Conservation (phyloP, 2,888 invertebrate species). For the Andrena trimmerana region DNA sequence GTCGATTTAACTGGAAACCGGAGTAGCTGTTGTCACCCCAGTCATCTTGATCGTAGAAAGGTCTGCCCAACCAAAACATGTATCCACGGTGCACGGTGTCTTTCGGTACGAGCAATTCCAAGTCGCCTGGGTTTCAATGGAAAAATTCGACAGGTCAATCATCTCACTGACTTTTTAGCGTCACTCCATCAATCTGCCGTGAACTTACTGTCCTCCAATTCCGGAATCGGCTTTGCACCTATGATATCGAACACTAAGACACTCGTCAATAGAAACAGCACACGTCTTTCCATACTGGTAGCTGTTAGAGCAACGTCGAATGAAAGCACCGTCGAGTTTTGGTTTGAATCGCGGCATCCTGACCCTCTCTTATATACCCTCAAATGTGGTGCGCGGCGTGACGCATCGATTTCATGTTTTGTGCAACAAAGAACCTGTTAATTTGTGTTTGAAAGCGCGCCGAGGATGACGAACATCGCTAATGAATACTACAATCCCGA, state of each 20-base stretch:
- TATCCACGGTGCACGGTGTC: constrained; percentile 63
- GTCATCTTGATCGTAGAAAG: constrained; percentile 67
- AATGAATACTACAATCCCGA: constrained; percentile 48
- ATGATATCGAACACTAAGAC: constrained; percentile 30
- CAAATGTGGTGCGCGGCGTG: background rate
- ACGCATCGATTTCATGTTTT: constrained; percentile 18
- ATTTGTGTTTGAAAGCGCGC: constrained; percentile 33
- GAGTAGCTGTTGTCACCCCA: constrained; percentile 52
- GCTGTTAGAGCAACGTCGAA: background rate
- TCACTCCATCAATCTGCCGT: background rate
- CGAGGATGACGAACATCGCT: constrained; percentile 52
- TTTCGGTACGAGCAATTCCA: constrained; percentile 51
- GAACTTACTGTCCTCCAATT: constrained; percentile 51
- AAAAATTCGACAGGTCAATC: background rate
- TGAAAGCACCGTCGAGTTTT: constrained; percentile 28
- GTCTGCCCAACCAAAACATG: constrained; percentile 69
- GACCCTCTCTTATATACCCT: constrained; percentile 58
- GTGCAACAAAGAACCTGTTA: constrained; percentile 48
- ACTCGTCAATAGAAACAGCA: constrained; percentile 18
- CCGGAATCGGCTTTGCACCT: constrained; percentile 38
- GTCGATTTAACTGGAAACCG: constrained; percentile 28
- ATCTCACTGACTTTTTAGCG: background rate
- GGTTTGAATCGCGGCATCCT: constrained; percentile 38
- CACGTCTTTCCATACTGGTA: constrained; percentile 13
- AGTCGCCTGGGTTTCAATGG: constrained; percentile 41